Base-by-base conservation (phyloP, 2,113 vertebrate genomes). In the Eubucco bourcierii region DNA sequence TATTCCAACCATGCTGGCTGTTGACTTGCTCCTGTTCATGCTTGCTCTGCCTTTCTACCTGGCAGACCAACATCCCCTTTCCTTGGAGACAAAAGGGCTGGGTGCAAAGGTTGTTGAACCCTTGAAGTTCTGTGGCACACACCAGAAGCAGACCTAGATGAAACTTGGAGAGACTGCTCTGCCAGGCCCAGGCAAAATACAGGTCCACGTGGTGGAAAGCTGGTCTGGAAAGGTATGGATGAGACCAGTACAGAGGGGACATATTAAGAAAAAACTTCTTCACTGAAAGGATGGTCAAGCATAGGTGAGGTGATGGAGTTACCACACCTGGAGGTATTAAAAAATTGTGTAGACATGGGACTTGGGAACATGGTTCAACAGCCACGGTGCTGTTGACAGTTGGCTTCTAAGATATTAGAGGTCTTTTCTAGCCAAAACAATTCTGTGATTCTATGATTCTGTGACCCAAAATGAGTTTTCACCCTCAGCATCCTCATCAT, bases 71-170 rank as follows among this genome's bases (percentile, higher is more conserved):
- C 3, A 18, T 72, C 63, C 47, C 59, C 37, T 70, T 46, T 41
- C 39, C 39, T 41, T 82, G 46, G 64, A 98, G 98, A 96, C 98
- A 2, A 97, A 98, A 80, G 97, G 98, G 86, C 93, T 98, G 93
- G 98, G 98, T 59, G 88, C 56, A 10, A 98, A 97, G 94, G 98
- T 98, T 0, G 4, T 98, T 4, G 77, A 82, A 44, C 97, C 98
- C 17, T 92, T 98, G 58, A 98, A 98, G 80, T 72, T 96, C 8
- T 98, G 98, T 0, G 93, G 98, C 33, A 87, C 88, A 4, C 89
- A 90, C 15, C 94, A 98, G 59, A 98, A 98, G 91, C 97, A 94
- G 72, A 98, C 95, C 17, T 0, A 2, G 24, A 23, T 23, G 23
- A 67, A 20, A 95, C 25, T 15, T 6, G 2, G 47, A 1, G 29